Evolutionary conservation across 2,797 vertebrate species (phyloP), one percentile per base, ranked within the genome.

Genomic region (Columba guinea): DNA sequence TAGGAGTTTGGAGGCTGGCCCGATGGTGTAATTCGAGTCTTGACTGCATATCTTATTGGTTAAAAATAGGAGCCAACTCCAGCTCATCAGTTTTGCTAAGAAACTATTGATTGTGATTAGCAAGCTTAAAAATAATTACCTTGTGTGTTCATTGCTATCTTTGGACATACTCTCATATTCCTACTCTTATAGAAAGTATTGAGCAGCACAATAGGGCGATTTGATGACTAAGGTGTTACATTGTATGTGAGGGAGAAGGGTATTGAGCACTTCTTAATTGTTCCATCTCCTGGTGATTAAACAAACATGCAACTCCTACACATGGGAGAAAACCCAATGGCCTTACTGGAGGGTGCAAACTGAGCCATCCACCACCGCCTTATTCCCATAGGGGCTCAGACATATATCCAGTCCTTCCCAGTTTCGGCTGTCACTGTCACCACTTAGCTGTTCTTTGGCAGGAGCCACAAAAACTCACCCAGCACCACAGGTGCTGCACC

Each of bases 61-160:
- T 95, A 96, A 97, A 96, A 96, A 97, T 96, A 96, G 95, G 90
- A 96, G 94, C 95, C 93, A 96, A 96, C 88, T 95, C 94, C 84
- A 96, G 93, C 95, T 97, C 95, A 97, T 96, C 95, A 94, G 95
- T 95, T 97, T 95, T 96, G 88, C 90, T 94, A 93, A 96, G 94
- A 96, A 97, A 96, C 86, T 96, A 96, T 96, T 96, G 96, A 96
- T 96, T 96, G 93, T 95, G 95, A 97, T 96, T 97, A 96, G 90
- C 94, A 95, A 96, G 96, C 95, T 97, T 96, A 97, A 97, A 96
- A 96, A 96, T 97, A 96, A 96, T 96, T 96, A 96, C 90, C 94
- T 95, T 94, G 86, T 94, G 95, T 93, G 94, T 95, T 97, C 95
- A 95, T 75, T 97, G 93, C 95, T 97, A 94, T 96, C 95, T 95